Evolutionary conservation across 2,113 vertebrate genomes (phyloP), one percentile per base, ranked within the genome.

Genomic region (Pollachius pollachius): DNA sequence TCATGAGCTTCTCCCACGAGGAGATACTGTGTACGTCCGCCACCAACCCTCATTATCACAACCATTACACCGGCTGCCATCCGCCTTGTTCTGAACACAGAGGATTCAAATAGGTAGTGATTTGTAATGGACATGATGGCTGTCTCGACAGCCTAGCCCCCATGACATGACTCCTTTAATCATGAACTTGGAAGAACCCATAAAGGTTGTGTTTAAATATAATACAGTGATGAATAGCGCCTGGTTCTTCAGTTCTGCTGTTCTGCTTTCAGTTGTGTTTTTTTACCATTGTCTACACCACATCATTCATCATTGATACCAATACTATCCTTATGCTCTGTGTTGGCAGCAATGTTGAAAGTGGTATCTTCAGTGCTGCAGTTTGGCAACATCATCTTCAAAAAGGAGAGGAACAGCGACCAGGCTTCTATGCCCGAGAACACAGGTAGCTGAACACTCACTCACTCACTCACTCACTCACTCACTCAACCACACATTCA

Each of bases 401-500:
- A 99, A 87, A 99, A 99, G 83, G 97, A 99, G 84, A 94, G 96
- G 79, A 99, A 99, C 87, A 95, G 95, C 0, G 97, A 99, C 58
- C 97, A 99, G 83, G 96, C 97, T 17, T 98, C 97, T 13, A 99
- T 99, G 97, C 97, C 97, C 0, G 97, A 99, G 87, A 99, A 99
- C 69, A 99, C 97, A 62, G 95, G 97, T 99, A 64, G 37, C 8
- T 27, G 15, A 37, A 52, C 54, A 37, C 54, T 67, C 30, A 19
- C 58, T 57, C 11, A 17, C 23, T 16, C 68, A 66, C 18, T 62
- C 58, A 63, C 21, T 15, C 34, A 18, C n/a, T n/a, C 34, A 48
- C 17, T 9, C 41, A 48, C 8, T 17, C 15, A 17, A 19, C 12
- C 68, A 67, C 27, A 56, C 68, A 60, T 34, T 63, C 58, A 63